Evolutionary conservation across 2,797 vertebrate genomes (phyloP).

Genomic region (Rhinichthys osculus): DNA sequence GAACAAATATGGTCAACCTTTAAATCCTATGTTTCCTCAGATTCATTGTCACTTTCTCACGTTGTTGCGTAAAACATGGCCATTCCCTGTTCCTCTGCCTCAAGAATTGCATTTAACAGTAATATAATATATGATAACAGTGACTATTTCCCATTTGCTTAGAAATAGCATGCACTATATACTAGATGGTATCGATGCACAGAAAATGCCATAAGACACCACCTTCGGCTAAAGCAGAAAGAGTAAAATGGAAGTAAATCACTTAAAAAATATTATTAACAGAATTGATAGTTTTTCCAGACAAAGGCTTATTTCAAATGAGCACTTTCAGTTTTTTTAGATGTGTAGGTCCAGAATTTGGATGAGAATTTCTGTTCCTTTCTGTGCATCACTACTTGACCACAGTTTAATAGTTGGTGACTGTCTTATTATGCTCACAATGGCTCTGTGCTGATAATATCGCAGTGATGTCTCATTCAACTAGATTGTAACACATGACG

Average conservation of each 20-base stretch:
- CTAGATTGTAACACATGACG: constrained; percentile 86
- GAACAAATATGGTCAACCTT: constrained; percentile 34
- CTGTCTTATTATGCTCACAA: neutral
- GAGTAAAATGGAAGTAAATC: neutral
- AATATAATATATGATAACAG: neutral
- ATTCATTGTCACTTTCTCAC: neutral
- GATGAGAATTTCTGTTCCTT: neutral
- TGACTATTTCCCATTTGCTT: neutral
- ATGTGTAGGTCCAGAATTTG: neutral
- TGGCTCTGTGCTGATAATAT: constrained; percentile 18
- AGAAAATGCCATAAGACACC: neutral
- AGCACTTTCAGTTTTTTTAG: neutral
- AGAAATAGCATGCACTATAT: neutral
- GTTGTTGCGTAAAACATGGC: neutral
- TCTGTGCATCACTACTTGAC: neutral
- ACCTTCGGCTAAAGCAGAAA: neutral
- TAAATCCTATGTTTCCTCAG: neutral
- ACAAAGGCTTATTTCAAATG: neutral
- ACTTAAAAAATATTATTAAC: neutral
- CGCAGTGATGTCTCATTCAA: constrained; percentile 37
- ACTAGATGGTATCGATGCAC: neutral
- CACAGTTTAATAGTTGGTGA: constrained; percentile 35
- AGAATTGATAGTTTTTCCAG: neutral
- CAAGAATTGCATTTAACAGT: neutral
- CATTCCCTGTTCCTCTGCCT: constrained; percentile 11